Evolutionary conservation across 2,888 invertebrate genomes (phyloP), one percentile per base, ranked within the genome.

Genomic region (Diogma glabrata): DNA sequence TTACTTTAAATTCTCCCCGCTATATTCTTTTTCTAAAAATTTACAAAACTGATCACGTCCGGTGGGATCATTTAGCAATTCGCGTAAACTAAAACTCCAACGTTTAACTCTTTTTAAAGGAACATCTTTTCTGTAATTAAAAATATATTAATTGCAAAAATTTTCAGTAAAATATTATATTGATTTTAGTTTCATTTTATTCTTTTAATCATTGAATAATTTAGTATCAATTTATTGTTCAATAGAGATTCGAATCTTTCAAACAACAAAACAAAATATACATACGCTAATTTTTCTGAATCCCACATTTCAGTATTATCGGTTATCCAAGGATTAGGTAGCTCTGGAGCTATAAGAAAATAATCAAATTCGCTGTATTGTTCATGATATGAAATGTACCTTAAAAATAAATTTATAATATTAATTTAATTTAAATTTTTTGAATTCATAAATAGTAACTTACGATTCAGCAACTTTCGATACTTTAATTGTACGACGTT

Each of bases 281-380:
- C 73, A 72, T 69, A 89, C 88, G 86, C 82, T 64, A 84, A 81
- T 70, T 85, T 92, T 69, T 99, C 97, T 67, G 87, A 88, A 61
- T 97, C 96, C 99, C 99, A 99, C 67, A 92, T 83, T 65, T 99
- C 97, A 3, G 87, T 84, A 67, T 84, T 93, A 64, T 99, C 97
- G 24, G 87, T 84, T 60, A 92, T 80, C 99, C 99, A 99, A 0
- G 97, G 97, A 75, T 97, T 99, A 33, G 91, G 85, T 67, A 88
- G 84, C 70, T 97, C 97, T 2, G 93, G 88, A 22, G 87, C 79
- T 8, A 90, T 90, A 56, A 97, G 81, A 73, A 95, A 90, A 55
- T 92, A 84, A 74, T 99, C 99, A 70, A 95, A 99, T 67, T 97
- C 95, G 53, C 82, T 79, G 69, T 97, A 95, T 71, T 96, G 96